phyloP scores from a whole-genome alignment of 2,888 invertebrate genomes.

The Cotesia congregata region DNA sequence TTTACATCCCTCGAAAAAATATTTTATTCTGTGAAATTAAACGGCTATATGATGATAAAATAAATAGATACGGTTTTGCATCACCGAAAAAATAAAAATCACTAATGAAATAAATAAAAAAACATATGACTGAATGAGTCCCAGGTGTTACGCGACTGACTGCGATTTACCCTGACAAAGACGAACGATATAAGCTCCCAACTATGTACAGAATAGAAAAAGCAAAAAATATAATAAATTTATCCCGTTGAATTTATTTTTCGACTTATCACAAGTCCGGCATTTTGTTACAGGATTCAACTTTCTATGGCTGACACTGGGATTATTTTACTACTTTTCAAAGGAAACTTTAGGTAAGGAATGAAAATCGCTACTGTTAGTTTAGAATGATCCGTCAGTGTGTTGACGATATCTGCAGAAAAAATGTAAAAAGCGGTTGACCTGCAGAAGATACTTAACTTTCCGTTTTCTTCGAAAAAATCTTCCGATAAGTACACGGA shows the following conservation, averaged over 20 bases:
- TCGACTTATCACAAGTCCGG: conserved; percentile 19
- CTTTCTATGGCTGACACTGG: conserved; percentile 18
- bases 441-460: too few species aligned
- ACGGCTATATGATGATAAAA: too few species aligned
- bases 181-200: conserved; percentile 30
- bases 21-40: too few species aligned
- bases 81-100: conserved; percentile 1
- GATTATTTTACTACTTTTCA: conserved; percentile 26
- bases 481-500: too few species aligned
- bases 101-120: conserved; percentile 7
- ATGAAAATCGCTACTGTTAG: neutral
- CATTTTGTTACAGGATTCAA: conserved; percentile 39
- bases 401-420: too few species aligned
- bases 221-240: conserved; percentile 16
- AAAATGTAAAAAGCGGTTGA: too few species aligned
- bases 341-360: conserved; percentile 3
- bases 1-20: too few species aligned
- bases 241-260: conserved; percentile 30
- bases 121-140: conserved; percentile 29
- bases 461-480: too few species aligned
- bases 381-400: too few species aligned
- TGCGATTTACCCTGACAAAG: conserved; percentile 42
- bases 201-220: conserved; percentile 3
- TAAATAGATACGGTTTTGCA: too few species aligned
- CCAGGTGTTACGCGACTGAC: conserved; percentile 38